Evolutionary conservation across 2,888 invertebrate species (phyloP).

Genomic region (Heteromyza rotundicornis): DNA sequence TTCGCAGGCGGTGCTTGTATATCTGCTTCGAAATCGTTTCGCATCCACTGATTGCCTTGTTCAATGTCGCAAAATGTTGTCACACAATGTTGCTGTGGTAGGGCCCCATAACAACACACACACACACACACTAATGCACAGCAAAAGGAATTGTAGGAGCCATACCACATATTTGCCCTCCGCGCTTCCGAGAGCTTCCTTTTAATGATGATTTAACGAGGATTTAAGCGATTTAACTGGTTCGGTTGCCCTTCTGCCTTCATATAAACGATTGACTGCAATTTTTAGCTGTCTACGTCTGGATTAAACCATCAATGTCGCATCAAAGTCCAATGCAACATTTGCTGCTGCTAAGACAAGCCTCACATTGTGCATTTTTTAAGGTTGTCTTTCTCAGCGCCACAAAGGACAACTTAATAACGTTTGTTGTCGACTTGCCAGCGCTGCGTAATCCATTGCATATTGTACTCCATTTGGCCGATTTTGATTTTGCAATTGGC

Average conservation of each 20-base stretch:
- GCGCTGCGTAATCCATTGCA: not conserved
- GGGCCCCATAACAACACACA: not conserved
- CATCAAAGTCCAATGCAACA: conserved; percentile 39
- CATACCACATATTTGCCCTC: not conserved
- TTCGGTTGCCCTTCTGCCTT: not conserved
- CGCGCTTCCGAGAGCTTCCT: not conserved
- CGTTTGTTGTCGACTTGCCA: conserved; percentile 2
- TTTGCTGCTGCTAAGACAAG: not conserved
- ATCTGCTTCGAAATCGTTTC: not conserved
- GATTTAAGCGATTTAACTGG: conserved; percentile 32
- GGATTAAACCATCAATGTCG: conserved; percentile 54
- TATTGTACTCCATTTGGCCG: not conserved
- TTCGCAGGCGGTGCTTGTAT: conserved; percentile 28
- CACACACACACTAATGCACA: not conserved
- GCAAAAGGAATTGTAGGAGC: too few species aligned
- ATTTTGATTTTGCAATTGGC: not conserved
- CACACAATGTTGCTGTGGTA: not conserved
- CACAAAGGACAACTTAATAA: conserved; percentile 35
- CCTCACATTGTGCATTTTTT: conserved; percentile 6
- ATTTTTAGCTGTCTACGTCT: not conserved
- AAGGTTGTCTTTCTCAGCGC: conserved; percentile 8
- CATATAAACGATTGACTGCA: not conserved
- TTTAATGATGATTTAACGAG: conserved; percentile 47
- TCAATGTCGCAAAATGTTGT: not conserved
- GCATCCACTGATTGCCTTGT: not conserved